phyloP scores from a whole-genome alignment of 2,888 invertebrate genomes.

The Torymus tubicola region DNA sequence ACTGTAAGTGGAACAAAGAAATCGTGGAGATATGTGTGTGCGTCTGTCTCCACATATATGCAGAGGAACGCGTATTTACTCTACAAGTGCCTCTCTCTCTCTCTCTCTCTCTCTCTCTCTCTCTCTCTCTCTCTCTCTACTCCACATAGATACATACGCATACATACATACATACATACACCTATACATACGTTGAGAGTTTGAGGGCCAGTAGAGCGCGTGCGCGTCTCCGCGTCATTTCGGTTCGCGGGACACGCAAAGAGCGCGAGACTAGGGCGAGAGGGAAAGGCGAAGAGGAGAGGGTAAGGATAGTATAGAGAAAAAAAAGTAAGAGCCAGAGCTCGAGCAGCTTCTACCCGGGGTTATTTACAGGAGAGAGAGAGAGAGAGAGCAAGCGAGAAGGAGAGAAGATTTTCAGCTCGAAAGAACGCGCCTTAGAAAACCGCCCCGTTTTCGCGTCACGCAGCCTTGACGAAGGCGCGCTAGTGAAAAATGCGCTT shows the following conservation, averaged over 20 bases:
- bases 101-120: no score
- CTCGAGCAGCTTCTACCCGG: background rate
- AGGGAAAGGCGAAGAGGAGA: no score
- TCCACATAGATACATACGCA: no score
- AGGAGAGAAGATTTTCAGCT: conserved; percentile 39
- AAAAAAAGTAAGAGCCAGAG: no score
- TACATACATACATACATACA: no score
- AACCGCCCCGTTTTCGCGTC: background rate
- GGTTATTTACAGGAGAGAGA: conserved; percentile 44
- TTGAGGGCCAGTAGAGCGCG: conserved; percentile 3
- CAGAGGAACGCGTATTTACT: no score
- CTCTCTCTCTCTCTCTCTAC: no score
- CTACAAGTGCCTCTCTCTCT: no score
- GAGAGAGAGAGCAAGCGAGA: no score
- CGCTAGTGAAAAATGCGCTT: background rate
- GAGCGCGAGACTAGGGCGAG: background rate
- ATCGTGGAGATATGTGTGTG: background rate
- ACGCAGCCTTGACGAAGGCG: background rate
- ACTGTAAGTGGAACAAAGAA: background rate
- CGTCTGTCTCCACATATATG: background rate
- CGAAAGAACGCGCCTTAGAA: conserved; percentile 32
- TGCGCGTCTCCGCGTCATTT: conserved; percentile 17
- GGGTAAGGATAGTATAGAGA: no score
- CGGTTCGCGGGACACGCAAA: conserved; percentile 21
- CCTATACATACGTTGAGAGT: no score